These are phyloP conservation scores for Polydrusus tereticollis DNA, from an alignment of 2,888 invertebrate genomes.

Conservation along the genomic window DNA sequence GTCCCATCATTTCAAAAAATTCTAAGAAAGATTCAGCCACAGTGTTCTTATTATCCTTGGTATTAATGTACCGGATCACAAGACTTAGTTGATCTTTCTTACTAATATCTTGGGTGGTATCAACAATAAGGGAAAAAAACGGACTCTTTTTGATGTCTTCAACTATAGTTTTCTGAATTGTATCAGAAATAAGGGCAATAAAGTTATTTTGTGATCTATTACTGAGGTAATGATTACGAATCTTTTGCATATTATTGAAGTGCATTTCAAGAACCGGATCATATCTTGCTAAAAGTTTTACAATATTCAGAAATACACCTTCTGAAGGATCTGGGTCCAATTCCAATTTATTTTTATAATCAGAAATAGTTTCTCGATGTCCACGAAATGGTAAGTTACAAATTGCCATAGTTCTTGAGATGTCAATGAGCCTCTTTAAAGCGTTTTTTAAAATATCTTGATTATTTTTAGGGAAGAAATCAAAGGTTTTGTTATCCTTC, in stretches of 20 bases:
- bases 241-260: slow-evolving; percentile 10
- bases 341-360: not conserved
- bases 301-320: not conserved
- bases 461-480: no score
- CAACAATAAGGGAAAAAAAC: slow-evolving; percentile 21
- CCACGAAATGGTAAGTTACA: not conserved
- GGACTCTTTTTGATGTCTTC: slow-evolving; percentile 17
- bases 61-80: slow-evolving; percentile 16
- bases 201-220: slow-evolving; percentile 33
- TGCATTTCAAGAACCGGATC: not conserved
- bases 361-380: no score
- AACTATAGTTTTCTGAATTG: slow-evolving; percentile 17
- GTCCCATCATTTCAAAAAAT: slow-evolving; percentile 7
- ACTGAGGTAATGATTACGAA: slow-evolving; percentile 25
- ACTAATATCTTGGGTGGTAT: slow-evolving; percentile 30
- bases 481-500: not conserved
- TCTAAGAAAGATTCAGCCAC: not conserved
- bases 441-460: not conserved
- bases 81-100: slow-evolving; percentile 30
- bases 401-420: not conserved
- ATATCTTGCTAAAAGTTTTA: not conserved
- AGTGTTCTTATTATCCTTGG: slow-evolving; percentile 8
- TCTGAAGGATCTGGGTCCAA: no score
- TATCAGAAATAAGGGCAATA: slow-evolving; percentile 23
- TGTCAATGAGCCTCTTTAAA: not conserved